Evolutionary conservation across 2,113 vertebrate species (phyloP).

Genomic region (Strix aluco): DNA sequence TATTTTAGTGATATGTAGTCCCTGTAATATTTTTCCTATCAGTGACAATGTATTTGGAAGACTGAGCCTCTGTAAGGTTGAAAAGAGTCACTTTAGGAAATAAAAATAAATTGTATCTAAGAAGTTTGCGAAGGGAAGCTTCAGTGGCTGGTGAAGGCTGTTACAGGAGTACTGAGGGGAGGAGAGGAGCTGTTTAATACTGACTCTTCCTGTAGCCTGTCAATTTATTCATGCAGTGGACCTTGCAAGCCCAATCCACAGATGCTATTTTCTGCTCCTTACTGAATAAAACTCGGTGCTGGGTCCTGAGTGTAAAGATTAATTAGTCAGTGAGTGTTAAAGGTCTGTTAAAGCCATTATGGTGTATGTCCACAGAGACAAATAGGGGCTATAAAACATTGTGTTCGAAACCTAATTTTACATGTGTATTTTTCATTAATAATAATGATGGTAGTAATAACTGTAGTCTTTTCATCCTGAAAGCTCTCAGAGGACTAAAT

Average conservation of each 20-base stretch:
- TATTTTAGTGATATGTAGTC: conserved; percentile 23
- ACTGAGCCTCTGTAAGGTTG: conserved; percentile 53
- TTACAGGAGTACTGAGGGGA: conserved; percentile 1
- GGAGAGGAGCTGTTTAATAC: conserved; percentile 38
- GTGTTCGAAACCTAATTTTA: conserved; percentile 60
- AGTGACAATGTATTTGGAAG: conserved; percentile 47
- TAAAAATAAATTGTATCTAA: conserved; percentile 64
- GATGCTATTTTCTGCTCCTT: conserved; percentile 55
- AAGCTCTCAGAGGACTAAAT: conserved; percentile 54
- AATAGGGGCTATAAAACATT: conserved; percentile 54
- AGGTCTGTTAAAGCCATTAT: conserved; percentile 65
- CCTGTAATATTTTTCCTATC: conserved; percentile 33
- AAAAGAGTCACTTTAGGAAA: conserved; percentile 63
- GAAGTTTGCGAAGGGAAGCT: conserved; percentile 57
- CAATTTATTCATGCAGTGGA: conserved; percentile 65
- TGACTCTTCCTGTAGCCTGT: conserved; percentile 32
- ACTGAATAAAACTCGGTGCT: conserved; percentile 45
- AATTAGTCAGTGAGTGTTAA: conserved; percentile 60
- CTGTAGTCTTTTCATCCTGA: conserved; percentile 48
- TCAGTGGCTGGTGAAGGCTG: conserved; percentile 43
- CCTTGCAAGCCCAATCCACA: conserved; percentile 55
- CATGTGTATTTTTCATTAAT: conserved; percentile 66
- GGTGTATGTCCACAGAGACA: conserved; percentile 24
- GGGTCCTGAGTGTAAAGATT: conserved; percentile 54
- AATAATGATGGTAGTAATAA: conserved; percentile 55